Percentiles rank a stretch among this genome's conserved stretches.
Conservation (phyloP, 2,113 vertebrate species). For the Anas platyrhynchos region DNA sequence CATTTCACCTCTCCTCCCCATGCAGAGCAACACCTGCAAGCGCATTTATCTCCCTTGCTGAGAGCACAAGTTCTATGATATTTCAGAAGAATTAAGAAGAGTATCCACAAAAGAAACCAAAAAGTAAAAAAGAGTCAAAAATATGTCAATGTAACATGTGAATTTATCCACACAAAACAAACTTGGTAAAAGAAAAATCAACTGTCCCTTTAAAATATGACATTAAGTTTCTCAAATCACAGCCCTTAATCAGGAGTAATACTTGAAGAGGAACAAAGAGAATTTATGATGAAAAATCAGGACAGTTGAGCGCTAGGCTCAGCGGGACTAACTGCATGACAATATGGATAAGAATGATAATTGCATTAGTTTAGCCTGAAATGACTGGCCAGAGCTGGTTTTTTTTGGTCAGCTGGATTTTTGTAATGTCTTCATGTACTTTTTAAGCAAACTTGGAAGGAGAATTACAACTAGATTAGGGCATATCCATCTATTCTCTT, state of each 20-base stretch:
- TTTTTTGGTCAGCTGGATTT: slow-evolving; percentile 42
- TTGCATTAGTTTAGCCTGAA: slow-evolving; percentile 51
- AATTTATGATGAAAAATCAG: slow-evolving; percentile 68
- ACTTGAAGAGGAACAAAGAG: slow-evolving; percentile 66
- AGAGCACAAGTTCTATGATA: not conserved
- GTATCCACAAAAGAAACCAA: not conserved
- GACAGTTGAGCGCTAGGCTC: slow-evolving; percentile 50
- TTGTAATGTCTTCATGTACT: slow-evolving; percentile 23
- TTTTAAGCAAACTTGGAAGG: slow-evolving; percentile 41
- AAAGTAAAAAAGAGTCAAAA: slow-evolving; percentile 13
- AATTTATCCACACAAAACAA: slow-evolving; percentile 30
- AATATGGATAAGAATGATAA: slow-evolving; percentile 67
- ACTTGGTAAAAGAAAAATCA: slow-evolving; percentile 40
- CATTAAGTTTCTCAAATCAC: slow-evolving; percentile 24
- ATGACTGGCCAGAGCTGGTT: slow-evolving; percentile 6
- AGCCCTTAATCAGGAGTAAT: slow-evolving; percentile 58
- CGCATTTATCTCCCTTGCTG: not conserved
- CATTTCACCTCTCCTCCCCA: not conserved
- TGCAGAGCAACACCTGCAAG: slow-evolving; percentile 1
- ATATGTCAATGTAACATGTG: not conserved
- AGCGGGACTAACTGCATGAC: slow-evolving; percentile 63
- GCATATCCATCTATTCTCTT: not conserved
- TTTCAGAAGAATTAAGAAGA: not conserved
- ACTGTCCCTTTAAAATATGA: slow-evolving; percentile 56
- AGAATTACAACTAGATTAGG: not conserved